A percentile compares a stretch with the other conserved stretches of the same genome.
Evolutionary conservation across 2,113 vertebrate genomes (phyloP).

Genomic region (Noctilio leporinus): DNA sequence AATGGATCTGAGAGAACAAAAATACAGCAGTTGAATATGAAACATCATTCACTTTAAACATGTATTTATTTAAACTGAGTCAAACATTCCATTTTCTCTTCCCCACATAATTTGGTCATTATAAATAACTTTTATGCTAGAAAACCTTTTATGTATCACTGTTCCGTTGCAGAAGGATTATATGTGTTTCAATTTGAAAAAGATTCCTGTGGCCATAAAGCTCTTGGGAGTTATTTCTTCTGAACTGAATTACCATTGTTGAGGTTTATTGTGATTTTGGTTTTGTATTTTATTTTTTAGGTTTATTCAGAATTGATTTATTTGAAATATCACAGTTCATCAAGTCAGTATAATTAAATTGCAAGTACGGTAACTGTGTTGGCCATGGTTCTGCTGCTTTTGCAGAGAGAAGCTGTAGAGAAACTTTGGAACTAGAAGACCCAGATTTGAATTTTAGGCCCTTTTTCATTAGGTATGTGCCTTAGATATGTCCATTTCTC

Average conservation of each 20-base stretch:
- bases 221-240: conserved; percentile 3
- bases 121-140: conserved; percentile 24
- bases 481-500: not conserved
- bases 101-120: conserved; percentile 16
- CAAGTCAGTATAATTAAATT: not conserved
- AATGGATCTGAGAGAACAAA: not conserved
- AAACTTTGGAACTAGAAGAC: not conserved
- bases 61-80: not conserved
- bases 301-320: conserved; percentile 19
- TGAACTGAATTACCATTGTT: conserved; percentile 12
- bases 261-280: conserved; percentile 11
- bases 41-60: not conserved
- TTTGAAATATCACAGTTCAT: not conserved
- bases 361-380: not conserved
- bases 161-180: conserved; percentile 29
- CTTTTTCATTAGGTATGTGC: not conserved
- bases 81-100: conserved; percentile 17
- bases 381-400: not conserved
- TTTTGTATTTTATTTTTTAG: not conserved
- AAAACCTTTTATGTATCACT: conserved; percentile 11
- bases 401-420: not conserved
- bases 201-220: not conserved
- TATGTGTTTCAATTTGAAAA: conserved; percentile 23
- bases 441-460: not conserved
- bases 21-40: not conserved